A percentile compares a stretch with the other conserved stretches of the same genome.
phyloP scores from a whole-genome alignment of 2,113 vertebrate species.

The Junco hyemalis region DNA sequence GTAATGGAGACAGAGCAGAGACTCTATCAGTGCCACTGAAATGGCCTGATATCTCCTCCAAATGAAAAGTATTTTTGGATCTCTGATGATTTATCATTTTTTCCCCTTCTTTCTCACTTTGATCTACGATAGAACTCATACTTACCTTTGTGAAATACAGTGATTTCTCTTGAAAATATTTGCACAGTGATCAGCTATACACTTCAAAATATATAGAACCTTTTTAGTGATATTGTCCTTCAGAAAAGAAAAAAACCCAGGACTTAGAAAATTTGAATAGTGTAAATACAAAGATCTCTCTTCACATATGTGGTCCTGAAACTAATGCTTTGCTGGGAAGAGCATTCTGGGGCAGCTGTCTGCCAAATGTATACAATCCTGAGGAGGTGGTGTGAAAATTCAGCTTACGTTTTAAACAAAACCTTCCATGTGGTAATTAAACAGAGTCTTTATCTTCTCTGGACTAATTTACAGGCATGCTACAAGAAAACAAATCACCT shows the following conservation, averaged over 20 bases:
- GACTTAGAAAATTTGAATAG: conserved; percentile 40
- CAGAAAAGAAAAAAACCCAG: conserved; percentile 1
- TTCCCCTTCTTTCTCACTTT: conserved; percentile 66
- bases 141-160: conserved; percentile 82
- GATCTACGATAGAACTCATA: conserved; percentile 72
- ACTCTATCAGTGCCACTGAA: conserved; percentile 82
- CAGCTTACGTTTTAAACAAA: not conserved
- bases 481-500: conserved; percentile 70
- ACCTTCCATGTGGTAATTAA: conserved; percentile 70
- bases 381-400: not conserved
- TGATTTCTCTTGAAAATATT: conserved; percentile 88
- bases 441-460: conserved; percentile 56
- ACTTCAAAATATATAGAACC: conserved; percentile 61
- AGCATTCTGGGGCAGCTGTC: not conserved
- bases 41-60: conserved; percentile 83
- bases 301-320: not conserved
- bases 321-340: not conserved
- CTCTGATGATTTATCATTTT: conserved; percentile 81
- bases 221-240: conserved; percentile 48
- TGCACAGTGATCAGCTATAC: conserved; percentile 72
- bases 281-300: conserved; percentile 37
- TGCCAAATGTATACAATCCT: not conserved
- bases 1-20: conserved; percentile 83
- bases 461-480: conserved; percentile 68
- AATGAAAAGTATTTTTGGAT: conserved; percentile 90